Evolutionary conservation across 2,797 vertebrate genomes (phyloP).

Genomic region (Eupleurogrammus muticus): DNA sequence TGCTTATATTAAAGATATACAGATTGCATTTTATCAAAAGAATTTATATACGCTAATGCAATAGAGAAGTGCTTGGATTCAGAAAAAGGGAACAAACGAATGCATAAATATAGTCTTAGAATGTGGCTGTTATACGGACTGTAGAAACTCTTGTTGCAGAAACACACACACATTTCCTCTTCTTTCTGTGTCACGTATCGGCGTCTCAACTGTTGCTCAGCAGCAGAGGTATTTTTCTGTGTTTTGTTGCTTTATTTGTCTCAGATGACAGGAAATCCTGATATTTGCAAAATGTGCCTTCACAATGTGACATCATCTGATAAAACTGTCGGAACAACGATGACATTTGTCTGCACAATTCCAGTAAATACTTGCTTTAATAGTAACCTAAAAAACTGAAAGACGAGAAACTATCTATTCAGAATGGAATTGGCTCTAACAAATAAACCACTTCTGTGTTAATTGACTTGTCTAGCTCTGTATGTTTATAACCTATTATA

Average conservation of each 20-base stretch:
- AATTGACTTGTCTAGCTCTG: not conserved
- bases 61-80: no score
- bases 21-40: not conserved
- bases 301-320: not conserved
- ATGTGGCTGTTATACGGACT: no score
- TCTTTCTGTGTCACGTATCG: not conserved
- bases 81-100: no score
- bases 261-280: no score
- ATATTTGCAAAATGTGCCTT: not conserved
- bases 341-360: not conserved
- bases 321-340: no score
- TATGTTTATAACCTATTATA: conserved; percentile 30
- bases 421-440: not conserved
- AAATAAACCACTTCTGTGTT: not conserved
- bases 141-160: not conserved
- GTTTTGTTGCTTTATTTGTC: not conserved
- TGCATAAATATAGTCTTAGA: no score
- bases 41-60: not conserved
- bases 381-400: no score
- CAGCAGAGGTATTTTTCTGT: not conserved
- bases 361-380: not conserved
- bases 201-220: not conserved
- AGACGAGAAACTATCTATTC: no score
- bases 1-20: not conserved
- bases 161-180: no score